Evolutionary conservation across 2,113 vertebrate genomes (phyloP).

Genomic region (Trichechus manatus): DNA sequence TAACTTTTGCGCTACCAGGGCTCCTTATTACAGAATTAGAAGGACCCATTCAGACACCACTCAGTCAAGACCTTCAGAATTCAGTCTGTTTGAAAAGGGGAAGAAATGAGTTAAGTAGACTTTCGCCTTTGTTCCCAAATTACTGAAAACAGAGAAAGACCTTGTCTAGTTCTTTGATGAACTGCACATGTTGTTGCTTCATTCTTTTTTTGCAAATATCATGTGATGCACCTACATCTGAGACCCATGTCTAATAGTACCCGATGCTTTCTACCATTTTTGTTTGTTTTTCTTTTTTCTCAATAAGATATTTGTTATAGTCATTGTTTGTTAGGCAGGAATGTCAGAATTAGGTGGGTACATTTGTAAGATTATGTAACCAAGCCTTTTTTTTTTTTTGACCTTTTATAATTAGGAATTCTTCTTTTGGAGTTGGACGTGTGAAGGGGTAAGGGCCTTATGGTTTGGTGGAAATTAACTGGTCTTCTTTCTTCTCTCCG

Average conservation of each 20-base stretch:
- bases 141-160: conserved; percentile 75
- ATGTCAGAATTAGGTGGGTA: background rate
- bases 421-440: background rate
- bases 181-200: conserved; percentile 72
- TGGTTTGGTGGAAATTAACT: background rate
- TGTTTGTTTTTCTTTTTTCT: background rate
- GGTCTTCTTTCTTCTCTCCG: conserved; percentile 66
- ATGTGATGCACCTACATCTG: conserved; percentile 69
- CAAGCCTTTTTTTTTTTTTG: background rate
- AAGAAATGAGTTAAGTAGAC: conserved; percentile 60
- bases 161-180: conserved; percentile 72
- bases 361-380: background rate
- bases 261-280: conserved; percentile 61
- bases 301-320: background rate
- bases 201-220: conserved; percentile 78
- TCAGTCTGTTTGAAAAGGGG: background rate
- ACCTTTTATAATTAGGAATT: background rate
- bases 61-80: background rate
- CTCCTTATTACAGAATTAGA: background rate
- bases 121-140: conserved; percentile 39
- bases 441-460: too few species aligned
- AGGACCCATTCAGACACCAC: background rate
- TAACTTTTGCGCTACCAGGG: background rate
- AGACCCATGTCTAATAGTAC: conserved; percentile 73
- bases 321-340: conserved; percentile 40